Evolutionary conservation across 2,797 vertebrate genomes (phyloP).

Genomic region (Centropyge bicolor): DNA sequence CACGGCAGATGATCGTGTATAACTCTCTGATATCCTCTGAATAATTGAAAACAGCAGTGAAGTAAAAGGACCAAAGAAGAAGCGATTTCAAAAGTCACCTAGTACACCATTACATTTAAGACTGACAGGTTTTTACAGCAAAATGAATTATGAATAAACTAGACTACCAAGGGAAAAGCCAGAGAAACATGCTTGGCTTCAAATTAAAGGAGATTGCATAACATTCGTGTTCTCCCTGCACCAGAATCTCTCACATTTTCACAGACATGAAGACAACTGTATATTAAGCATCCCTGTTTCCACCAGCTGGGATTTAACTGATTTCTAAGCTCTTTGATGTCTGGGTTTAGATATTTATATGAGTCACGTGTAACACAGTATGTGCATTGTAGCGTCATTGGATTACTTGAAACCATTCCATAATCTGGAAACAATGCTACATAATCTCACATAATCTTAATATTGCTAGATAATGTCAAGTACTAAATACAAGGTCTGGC

Average conservation of each 20-base stretch:
- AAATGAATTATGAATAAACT: constrained; percentile 5
- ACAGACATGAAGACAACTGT: constrained; percentile 21
- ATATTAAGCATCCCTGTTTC: constrained; percentile 45
- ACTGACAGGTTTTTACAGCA: background rate
- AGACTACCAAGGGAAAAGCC: background rate
- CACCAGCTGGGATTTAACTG: constrained; percentile 52
- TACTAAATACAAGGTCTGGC: constrained; percentile 40
- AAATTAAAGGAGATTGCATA: constrained; percentile 35
- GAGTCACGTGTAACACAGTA: constrained; percentile 49
- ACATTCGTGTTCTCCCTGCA: constrained; percentile 34
- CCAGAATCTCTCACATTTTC: constrained; percentile 22
- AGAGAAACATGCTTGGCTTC: constrained; percentile 8
- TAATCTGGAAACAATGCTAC: constrained; percentile 36
- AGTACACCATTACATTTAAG: background rate
- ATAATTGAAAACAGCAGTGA: background rate
- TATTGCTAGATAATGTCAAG: constrained; percentile 58
- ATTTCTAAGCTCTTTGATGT: constrained; percentile 64
- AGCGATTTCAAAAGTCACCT: background rate
- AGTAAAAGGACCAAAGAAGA: background rate
- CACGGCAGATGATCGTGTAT: background rate
- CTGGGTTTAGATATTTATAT: constrained; percentile 52
- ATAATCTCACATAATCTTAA: constrained; percentile 65
- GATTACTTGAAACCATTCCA: constrained; percentile 61
- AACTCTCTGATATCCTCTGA: constrained; percentile 9
- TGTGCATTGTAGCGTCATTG: constrained; percentile 59